phyloP scores from a whole-genome alignment of 2,113 vertebrate species.

The Cheilinus undulatus region DNA sequence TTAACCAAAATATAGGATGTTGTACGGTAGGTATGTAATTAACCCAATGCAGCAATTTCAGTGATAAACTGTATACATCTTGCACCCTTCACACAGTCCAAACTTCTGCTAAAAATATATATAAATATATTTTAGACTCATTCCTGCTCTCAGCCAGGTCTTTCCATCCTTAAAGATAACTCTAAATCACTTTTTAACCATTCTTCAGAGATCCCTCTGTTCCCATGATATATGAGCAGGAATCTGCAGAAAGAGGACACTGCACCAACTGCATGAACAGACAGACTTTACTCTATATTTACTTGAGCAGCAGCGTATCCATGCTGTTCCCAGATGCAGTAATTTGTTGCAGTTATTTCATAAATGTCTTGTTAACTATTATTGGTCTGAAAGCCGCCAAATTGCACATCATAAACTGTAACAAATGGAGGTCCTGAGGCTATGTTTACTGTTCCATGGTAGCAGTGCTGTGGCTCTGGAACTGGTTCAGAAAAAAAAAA shows the following conservation, averaged over 20 bases:
- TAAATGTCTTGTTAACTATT: constrained; percentile 64
- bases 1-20: too few relatives aligned
- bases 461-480: constrained; percentile 48
- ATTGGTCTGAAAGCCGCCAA: constrained; percentile 59
- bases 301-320: constrained; percentile 3
- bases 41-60: too few relatives aligned
- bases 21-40: too few relatives aligned
- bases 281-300: constrained; percentile 23
- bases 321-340: constrained; percentile 36
- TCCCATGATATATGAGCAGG: constrained; percentile 34
- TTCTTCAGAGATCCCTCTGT: constrained; percentile 17
- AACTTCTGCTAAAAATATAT: too few relatives aligned
- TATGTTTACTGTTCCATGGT: constrained; percentile 49
- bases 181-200: constrained; percentile 8
- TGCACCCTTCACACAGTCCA: not conserved
- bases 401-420: constrained; percentile 61
- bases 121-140: too few relatives aligned
- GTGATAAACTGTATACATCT: not conserved
- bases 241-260: constrained; percentile 47
- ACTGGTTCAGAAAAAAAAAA: constrained; percentile 37
- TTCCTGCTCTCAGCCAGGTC: constrained; percentile 27
- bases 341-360: constrained; percentile 62
- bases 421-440: constrained; percentile 58
- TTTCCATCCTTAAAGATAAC: not conserved
- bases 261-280: constrained; percentile 22